Evolutionary conservation across 2,888 invertebrate species (phyloP).

Genomic region (Meiosimyza platycephala): DNA sequence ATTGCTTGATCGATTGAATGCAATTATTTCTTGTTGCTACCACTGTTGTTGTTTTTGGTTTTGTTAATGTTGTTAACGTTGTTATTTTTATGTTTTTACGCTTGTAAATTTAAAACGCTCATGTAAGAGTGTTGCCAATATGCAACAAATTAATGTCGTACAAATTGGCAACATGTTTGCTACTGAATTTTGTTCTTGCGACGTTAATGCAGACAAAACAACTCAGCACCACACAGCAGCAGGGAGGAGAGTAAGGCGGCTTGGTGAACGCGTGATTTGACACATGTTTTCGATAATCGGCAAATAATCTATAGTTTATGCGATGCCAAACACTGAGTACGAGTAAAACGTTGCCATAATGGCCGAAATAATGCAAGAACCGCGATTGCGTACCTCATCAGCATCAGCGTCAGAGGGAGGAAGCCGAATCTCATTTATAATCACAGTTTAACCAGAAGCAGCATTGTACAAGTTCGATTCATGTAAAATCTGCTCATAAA

Average conservation of each 20-base stretch:
- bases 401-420: background rate
- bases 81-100: constrained; percentile 33
- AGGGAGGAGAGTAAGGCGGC: background rate
- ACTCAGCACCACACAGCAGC: background rate
- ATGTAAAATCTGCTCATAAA: constrained; percentile 51
- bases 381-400: constrained; percentile 37
- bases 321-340: too few relatives aligned
- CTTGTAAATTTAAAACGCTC: constrained; percentile 17
- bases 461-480: constrained; percentile 29
- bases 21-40: constrained; percentile 1
- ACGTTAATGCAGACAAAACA: background rate
- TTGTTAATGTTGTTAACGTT: constrained; percentile 35
- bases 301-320: constrained; percentile 5
- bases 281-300: constrained; percentile 39
- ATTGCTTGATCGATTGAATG: background rate
- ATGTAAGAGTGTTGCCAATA: constrained; percentile 41
- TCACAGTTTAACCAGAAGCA: background rate
- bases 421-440: too few relatives aligned
- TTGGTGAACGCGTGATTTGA: constrained; percentile 26
- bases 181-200: constrained; percentile 12
- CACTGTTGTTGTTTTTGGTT: constrained; percentile 21
- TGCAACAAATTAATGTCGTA: constrained; percentile 48
- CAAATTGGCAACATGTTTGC: constrained; percentile 47
- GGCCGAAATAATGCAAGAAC: constrained; percentile 34
- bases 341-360: background rate